These are phyloP conservation scores for Brachionus rotundiformis DNA, from an alignment of 1,140 invertebrate species.

Conservation along the genomic window DNA sequence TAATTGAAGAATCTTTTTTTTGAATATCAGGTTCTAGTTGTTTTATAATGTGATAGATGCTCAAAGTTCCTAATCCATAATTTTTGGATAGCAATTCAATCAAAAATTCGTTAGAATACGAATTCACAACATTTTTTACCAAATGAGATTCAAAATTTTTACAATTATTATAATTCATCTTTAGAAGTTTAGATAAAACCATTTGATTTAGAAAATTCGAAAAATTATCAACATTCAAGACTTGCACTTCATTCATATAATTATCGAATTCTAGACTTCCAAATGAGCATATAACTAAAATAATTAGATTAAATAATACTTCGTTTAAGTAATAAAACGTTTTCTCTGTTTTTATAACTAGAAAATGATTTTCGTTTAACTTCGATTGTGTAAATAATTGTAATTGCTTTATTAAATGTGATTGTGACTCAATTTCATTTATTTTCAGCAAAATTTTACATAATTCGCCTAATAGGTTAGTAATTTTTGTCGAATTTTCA, in stretches of 20 bases:
- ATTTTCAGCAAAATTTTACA: neutral
- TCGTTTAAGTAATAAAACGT: slow-evolving; percentile 33
- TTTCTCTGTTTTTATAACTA: neutral
- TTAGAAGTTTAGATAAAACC: neutral
- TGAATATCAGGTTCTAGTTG: neutral
- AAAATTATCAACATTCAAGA: neutral
- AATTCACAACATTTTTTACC: neutral
- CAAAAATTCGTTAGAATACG: neutral
- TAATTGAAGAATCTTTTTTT: neutral
- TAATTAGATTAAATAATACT: slow-evolving; percentile 28
- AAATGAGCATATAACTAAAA: neutral
- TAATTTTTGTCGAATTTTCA: neutral
- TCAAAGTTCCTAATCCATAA: neutral
- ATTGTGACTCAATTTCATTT: neutral
- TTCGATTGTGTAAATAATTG: neutral
- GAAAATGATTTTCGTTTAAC: neutral
- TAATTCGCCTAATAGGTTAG: neutral
- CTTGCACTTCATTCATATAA: neutral
- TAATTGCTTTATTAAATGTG: neutral
- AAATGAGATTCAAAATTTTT: neutral
- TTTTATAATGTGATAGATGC: slow-evolving; percentile 1
- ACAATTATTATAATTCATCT: neutral
- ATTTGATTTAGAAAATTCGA: neutral
- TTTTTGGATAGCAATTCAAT: neutral
- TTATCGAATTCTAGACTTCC: neutral